Conservation (phyloP, 2,113 vertebrate genomes). For the Chitala chitala region DNA sequence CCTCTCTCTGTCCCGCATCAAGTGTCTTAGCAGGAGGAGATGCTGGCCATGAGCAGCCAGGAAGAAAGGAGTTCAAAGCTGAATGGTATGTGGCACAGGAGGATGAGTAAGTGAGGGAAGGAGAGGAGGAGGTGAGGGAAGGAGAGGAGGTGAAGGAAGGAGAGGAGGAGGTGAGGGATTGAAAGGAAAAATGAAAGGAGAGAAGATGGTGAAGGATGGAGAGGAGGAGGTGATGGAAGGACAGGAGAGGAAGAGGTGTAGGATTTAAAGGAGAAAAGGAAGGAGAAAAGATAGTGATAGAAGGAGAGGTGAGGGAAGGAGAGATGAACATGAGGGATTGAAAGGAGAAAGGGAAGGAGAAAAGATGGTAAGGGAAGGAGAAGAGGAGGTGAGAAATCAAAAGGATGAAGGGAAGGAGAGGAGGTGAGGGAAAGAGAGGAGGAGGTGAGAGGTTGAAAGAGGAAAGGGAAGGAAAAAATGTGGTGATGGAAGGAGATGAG, state of each 20-base stretch:
- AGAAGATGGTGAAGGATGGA: no score
- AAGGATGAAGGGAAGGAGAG: no score
- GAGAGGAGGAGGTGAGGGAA: background rate
- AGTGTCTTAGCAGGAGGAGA: constrained; percentile 1
- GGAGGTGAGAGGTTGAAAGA: background rate
- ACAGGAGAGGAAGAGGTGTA: background rate
- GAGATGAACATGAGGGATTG: background rate
- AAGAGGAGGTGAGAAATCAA: background rate
- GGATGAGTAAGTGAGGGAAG: background rate
- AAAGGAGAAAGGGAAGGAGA: background rate
- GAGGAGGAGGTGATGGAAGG: no score
- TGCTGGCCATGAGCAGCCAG: constrained; percentile 3
- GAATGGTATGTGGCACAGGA: background rate
- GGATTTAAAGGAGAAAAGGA: background rate
- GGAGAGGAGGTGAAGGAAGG: background rate
- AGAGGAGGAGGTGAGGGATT: background rate
- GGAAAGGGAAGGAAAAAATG: background rate
- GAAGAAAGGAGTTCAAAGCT: background rate
- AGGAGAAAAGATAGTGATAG: background rate
- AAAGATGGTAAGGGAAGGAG: background rate
- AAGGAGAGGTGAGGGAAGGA: no score
- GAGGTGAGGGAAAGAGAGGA: background rate
- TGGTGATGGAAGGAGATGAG: background rate
- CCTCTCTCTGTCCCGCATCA: constrained; percentile 13
- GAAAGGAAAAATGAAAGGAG: background rate